These are phyloP conservation scores for Metopolophium dirhodum DNA, from an alignment of 1,140 invertebrate genomes.

Conservation along the genomic window DNA sequence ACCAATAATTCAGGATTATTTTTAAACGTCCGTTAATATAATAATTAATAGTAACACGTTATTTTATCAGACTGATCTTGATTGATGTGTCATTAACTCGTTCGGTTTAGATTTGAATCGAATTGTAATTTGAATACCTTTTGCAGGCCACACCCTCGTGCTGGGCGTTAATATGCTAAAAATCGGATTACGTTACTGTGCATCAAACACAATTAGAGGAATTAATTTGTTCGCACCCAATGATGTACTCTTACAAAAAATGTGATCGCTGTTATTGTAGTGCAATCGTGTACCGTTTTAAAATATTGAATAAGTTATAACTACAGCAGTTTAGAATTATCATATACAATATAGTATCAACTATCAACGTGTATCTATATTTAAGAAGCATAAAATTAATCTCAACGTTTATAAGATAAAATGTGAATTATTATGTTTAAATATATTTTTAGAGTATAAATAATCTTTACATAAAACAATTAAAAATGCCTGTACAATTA, in stretches of 20 bases:
- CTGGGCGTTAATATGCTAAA: neutral
- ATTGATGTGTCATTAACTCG: neutral
- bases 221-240: neutral
- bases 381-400: neutral
- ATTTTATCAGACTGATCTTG: neutral
- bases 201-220: neutral
- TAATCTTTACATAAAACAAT: too few relatives aligned
- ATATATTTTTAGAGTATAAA: neutral
- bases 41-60: neutral
- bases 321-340: neutral
- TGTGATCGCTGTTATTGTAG: neutral
- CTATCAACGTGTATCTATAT: neutral
- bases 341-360: neutral
- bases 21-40: neutral
- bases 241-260: neutral
- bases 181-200: conserved; percentile 1
- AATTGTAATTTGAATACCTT: neutral
- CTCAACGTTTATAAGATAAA: neutral
- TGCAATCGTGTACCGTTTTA: neutral
- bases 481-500: neutral
- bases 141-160: neutral
- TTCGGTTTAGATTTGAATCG: neutral
- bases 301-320: neutral
- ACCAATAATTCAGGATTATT: neutral
- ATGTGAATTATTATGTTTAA: neutral